Evolutionary conservation across 2,113 vertebrate species (phyloP).

Genomic region (Colinus virginianus): DNA sequence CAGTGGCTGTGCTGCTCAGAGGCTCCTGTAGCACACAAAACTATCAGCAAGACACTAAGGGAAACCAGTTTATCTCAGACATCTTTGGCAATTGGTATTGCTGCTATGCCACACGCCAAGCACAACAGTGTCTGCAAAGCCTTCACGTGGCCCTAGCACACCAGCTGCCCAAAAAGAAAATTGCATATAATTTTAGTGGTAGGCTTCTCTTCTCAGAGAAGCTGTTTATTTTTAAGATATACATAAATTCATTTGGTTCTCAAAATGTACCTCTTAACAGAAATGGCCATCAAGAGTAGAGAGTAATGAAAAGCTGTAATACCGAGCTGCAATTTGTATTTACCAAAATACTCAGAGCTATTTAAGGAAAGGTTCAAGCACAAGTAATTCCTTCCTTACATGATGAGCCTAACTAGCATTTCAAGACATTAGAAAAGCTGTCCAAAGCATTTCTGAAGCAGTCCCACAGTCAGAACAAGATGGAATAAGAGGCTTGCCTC

Average conservation of each 20-base stretch:
- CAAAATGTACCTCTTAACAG: background rate
- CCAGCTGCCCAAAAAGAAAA: background rate
- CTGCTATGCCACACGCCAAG: background rate
- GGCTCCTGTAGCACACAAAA: background rate
- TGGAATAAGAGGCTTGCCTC: background rate
- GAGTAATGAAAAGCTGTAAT: background rate
- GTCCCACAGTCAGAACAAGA: background rate
- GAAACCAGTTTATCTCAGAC: background rate
- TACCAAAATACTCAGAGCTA: background rate
- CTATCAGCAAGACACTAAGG: background rate
- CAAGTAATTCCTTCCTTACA: conserved; percentile 17
- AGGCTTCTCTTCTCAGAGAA: background rate
- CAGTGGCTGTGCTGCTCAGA: background rate
- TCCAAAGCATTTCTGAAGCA: background rate
- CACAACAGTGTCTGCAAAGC: background rate
- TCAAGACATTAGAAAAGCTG: background rate
- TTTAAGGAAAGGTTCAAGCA: background rate
- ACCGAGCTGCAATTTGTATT: background rate
- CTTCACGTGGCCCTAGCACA: background rate
- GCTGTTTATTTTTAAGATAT: background rate
- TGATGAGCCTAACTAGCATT: background rate
- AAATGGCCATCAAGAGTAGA: conserved; percentile 2
- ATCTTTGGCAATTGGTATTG: background rate
- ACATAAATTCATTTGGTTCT: background rate
- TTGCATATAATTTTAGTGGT: background rate